Conservation (phyloP, 2,113 vertebrate species). For the cat (Felis catus) region DNA sequence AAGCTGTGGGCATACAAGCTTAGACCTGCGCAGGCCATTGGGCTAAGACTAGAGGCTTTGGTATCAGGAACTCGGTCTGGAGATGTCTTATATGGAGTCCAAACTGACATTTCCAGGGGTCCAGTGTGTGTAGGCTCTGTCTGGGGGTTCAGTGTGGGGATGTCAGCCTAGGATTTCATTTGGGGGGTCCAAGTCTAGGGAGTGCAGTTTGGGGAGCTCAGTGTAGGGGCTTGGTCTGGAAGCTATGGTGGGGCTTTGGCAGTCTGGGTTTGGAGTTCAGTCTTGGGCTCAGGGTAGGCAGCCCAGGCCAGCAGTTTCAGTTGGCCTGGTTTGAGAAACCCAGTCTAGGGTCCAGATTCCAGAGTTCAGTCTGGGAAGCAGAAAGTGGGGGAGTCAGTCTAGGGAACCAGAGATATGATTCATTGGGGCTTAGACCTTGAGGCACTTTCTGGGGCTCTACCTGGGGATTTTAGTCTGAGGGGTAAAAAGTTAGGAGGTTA, state of each 20-base stretch:
- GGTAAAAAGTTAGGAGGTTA: not conserved
- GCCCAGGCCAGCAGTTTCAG: not conserved
- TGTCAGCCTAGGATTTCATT: slow-evolving; percentile 14
- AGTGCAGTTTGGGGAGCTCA: not conserved
- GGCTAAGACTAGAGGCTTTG: not conserved
- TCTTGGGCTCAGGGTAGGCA: not conserved
- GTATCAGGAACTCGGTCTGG: not conserved
- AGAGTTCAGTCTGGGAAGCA: not conserved
- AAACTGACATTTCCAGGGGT: not conserved
- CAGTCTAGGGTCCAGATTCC: not conserved
- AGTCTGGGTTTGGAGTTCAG: not conserved
- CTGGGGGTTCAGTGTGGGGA: not conserved
- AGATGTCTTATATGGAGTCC: not conserved
- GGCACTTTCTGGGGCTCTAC: not conserved
- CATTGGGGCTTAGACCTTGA: not conserved
- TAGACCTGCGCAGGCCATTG: not conserved
- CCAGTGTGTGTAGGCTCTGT: not conserved
- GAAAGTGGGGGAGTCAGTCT: not conserved
- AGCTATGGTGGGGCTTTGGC: not conserved
- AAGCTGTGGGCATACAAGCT: not conserved
- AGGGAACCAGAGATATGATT: slow-evolving; percentile 41
- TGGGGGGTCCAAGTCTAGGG: not conserved
- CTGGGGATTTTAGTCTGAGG: slow-evolving; percentile 25
- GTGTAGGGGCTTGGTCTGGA: not conserved
- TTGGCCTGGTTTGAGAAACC: not conserved